A percentile compares a stretch with the other conserved stretches of the same genome.
phyloP scores from a whole-genome alignment of 2,113 vertebrate species.

The Gallinago media region DNA sequence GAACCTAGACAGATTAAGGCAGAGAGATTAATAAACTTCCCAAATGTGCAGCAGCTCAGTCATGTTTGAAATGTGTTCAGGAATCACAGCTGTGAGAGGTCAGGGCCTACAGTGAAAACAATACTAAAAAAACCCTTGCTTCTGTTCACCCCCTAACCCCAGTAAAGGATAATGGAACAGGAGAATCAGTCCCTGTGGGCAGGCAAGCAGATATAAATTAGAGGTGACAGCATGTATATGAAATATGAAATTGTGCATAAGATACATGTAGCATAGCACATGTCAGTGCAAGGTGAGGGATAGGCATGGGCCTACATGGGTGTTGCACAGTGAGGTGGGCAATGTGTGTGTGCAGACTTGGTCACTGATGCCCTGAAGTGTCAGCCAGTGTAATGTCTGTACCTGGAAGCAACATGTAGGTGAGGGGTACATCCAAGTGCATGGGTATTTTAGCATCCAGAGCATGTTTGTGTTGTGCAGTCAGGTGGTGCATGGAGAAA shows the following conservation, averaged over 20 bases:
- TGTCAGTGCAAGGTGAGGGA: neutral
- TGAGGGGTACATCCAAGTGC: rapidly evolving
- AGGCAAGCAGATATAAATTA: neutral
- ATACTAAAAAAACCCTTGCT: neutral
- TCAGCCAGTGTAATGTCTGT: neutral
- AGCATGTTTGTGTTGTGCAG: rapidly evolving
- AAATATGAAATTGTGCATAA: neutral
- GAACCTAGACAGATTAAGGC: neutral
- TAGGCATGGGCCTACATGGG: rapidly evolving
- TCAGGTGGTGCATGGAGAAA: rapidly evolving
- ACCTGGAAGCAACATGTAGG: neutral
- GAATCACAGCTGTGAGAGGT: neutral
- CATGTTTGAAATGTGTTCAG: neutral
- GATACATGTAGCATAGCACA: rapidly evolving
- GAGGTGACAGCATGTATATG: neutral
- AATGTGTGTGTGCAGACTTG: neutral
- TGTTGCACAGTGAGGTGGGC: neutral
- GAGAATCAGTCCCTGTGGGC: neutral
- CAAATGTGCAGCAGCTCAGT: neutral
- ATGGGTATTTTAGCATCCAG: neutral
- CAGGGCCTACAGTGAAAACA: neutral
- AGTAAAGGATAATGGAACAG: neutral
- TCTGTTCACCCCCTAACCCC: neutral
- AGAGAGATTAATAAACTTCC: neutral
- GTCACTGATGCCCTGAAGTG: neutral